phyloP scores from a whole-genome alignment of 2,797 vertebrate genomes.

The Pangasius sanitwongsei region DNA sequence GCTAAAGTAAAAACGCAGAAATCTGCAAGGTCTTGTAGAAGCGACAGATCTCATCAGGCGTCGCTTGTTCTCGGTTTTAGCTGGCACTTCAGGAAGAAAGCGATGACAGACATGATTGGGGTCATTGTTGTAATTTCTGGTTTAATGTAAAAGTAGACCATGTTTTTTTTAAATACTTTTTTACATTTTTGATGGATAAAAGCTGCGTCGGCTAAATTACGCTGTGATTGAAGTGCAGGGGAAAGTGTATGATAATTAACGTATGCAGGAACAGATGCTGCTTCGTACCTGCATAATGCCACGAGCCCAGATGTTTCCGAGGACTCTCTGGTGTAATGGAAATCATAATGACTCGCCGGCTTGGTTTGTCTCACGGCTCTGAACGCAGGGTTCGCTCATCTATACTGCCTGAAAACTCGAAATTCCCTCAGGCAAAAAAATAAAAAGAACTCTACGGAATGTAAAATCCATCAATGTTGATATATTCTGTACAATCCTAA shows the following conservation, averaged over 20 bases:
- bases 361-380: background rate
- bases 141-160: constrained; percentile 17
- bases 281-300: constrained; percentile 46
- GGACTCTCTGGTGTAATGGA: constrained; percentile 33
- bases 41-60: background rate
- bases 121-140: constrained; percentile 13
- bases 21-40: background rate
- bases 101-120: background rate
- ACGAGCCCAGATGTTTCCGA: constrained; percentile 51
- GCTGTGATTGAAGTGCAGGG: constrained; percentile 45
- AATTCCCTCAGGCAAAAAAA: background rate
- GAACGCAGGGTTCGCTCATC: background rate
- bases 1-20: background rate
- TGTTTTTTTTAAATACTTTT: background rate
- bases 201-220: constrained; percentile 13
- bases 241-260: constrained; percentile 48
- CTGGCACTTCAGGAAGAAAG: background rate
- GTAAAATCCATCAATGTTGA: background rate
- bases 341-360: background rate
- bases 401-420: background rate
- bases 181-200: constrained; percentile 8
- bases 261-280: constrained; percentile 44
- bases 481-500: background rate
- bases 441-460: background rate
- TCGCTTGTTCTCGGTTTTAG: background rate